These are phyloP conservation scores for Megaceryle torquata DNA, from an alignment of 2,113 vertebrate species.

Conservation along the genomic window DNA sequence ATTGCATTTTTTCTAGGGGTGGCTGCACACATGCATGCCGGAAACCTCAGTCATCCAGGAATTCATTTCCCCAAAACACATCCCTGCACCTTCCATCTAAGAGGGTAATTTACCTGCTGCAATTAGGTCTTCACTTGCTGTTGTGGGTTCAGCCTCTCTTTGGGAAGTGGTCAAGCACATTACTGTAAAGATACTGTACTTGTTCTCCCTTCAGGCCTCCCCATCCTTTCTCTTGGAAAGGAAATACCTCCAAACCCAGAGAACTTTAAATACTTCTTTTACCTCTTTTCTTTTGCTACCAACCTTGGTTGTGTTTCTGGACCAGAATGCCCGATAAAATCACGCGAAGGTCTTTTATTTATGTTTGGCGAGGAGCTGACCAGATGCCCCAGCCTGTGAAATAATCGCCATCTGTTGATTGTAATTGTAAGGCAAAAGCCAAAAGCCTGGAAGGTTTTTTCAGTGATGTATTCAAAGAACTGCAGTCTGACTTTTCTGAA, in stretches of 20 bases:
- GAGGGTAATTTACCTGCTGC: background rate
- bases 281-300: background rate
- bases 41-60: background rate
- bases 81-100: background rate
- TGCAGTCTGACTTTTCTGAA: conserved; percentile 57
- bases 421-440: conserved; percentile 58
- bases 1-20: background rate
- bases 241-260: background rate
- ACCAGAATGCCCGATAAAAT: background rate
- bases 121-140: background rate
- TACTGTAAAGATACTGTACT: background rate
- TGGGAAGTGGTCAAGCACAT: background rate
- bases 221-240: background rate
- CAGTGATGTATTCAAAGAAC: conserved; percentile 62
- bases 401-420: conserved; percentile 70
- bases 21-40: background rate
- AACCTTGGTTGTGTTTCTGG: background rate
- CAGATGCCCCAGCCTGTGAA: conserved; percentile 65
- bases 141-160: background rate
- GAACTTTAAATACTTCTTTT: background rate
- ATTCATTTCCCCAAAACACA: accelerated
- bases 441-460: conserved; percentile 67
- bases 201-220: background rate
- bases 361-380: conserved; percentile 50
- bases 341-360: conserved; percentile 46